phyloP scores from a whole-genome alignment of 2,797 vertebrate species.

The Periophthalmus magnuspinnatus region DNA sequence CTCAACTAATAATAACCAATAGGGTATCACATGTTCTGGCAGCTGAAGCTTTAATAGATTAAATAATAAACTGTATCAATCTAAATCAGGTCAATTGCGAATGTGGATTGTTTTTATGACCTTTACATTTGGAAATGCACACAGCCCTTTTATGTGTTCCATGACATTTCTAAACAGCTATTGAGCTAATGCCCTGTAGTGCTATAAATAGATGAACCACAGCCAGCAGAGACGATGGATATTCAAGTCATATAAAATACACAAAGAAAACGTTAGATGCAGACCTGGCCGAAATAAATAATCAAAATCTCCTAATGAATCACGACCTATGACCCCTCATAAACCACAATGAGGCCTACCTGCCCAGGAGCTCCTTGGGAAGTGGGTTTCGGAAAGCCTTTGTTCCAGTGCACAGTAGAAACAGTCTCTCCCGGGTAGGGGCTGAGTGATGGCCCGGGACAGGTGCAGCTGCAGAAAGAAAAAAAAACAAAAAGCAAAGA shows the following conservation, averaged over 20 bases:
- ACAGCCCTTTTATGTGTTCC: constrained; percentile 46
- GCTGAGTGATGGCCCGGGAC: constrained; percentile 66
- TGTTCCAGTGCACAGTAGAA: constrained; percentile 54
- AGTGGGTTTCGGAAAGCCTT: constrained; percentile 43
- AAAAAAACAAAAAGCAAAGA: constrained; percentile 61
- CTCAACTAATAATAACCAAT: too few relatives aligned
- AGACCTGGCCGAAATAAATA: not conserved
- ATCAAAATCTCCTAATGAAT: constrained; percentile 12
- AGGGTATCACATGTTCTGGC: too few relatives aligned
- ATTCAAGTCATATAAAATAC: constrained; percentile 16
- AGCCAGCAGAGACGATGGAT: constrained; percentile 33
- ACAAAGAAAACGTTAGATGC: constrained; percentile 24
- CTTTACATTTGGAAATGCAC: constrained; percentile 58
- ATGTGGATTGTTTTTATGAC: constrained; percentile 16
- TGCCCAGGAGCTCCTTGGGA: constrained; percentile 38
- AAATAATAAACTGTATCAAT: not conserved
- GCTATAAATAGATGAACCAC: constrained; percentile 69
- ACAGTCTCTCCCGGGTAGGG: constrained; percentile 36
- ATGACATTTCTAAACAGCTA: constrained; percentile 64
- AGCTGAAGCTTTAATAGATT: too few relatives aligned
- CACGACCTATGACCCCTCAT: constrained; percentile 27
- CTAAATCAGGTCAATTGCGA: not conserved
- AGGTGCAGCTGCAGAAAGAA: constrained; percentile 65
- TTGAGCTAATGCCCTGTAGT: constrained; percentile 57
- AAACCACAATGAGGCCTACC: constrained; percentile 54